Evolutionary conservation across 2,797 vertebrate genomes (phyloP), one percentile per base, ranked within the genome.

Genomic region (Phrynocephalus forsythii): DNA sequence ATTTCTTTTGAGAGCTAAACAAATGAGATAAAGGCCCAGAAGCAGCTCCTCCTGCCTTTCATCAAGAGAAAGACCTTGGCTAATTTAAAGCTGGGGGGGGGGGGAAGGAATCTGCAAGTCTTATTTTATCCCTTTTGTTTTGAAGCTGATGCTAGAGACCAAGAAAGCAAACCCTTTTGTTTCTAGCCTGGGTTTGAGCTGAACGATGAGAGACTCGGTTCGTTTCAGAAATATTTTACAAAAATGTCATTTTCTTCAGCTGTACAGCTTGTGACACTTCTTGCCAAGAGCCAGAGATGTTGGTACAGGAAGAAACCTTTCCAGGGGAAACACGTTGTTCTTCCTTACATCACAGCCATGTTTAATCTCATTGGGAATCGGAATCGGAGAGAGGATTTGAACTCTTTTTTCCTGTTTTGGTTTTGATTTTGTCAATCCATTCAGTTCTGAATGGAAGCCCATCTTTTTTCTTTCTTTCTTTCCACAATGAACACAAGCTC

Each of bases 181-280:
- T 89, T 85, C 63, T 75, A 52, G 6, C 1, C 44, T 28, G 85
- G 81, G 26, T 50, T 68, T 69, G 6, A 10, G 69, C 73, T 89
- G 44, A 60, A 71, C 87, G 13, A 38, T 76, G 85, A 85, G 79
- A 69, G 86, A 83, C 56, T 33, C 28, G 75, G 81, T 87, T 85
- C 24, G 80, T 38, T 88, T 78, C 33, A 63, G 60, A 79, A 88
- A 68, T 91, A 50, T 68, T 83, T 87, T 91, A 91, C 66, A 85
- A 85, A 91, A 90, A 89, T 89, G 3, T 86, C 89, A 93, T 68
- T 92, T 92, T 90, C 84, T 85, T 92, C 81, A 86, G 85, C 72
- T 91, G 56, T 84, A 85, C 79, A 73, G 83, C 24, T 90, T 86
- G 68, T 73, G 67, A 82, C 48, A 22, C 60, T 63, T 90, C 77